A percentile compares a stretch with the other conserved stretches of the same genome.
phyloP scores from a whole-genome alignment of 92 coral and sea anemone genomes.

The Epizoanthus stellaris region DNA sequence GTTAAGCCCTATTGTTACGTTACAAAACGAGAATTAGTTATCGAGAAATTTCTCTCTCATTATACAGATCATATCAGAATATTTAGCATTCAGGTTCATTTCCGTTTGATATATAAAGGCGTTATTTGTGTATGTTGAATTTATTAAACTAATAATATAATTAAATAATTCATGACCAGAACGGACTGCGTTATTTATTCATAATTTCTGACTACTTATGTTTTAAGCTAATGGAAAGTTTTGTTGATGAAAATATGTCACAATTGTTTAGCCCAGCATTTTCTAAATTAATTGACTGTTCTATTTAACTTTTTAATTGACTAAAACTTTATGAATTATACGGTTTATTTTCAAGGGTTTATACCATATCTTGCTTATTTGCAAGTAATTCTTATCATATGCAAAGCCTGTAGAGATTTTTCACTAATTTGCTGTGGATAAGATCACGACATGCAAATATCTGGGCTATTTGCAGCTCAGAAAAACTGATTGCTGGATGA shows the following conservation, averaged over 20 bases:
- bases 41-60: background rate
- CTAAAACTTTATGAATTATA: background rate
- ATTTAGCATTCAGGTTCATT: background rate
- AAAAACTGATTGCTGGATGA: background rate
- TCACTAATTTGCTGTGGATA: background rate
- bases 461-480: background rate
- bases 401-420: background rate
- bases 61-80: background rate
- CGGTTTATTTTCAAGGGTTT: background rate
- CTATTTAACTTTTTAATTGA: slow-evolving; percentile 3
- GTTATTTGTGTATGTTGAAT: slow-evolving; percentile 10
- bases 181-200: background rate
- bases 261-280: slow-evolving; percentile 19
- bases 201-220: background rate
- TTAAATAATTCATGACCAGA: background rate
- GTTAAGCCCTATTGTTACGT: too few species aligned
- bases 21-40: background rate
- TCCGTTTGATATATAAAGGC: slow-evolving; percentile 13
- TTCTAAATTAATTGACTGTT: slow-evolving; percentile 30
- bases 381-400: background rate
- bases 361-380: background rate
- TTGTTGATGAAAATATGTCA: slow-evolving; percentile 27
- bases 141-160: slow-evolving; percentile 9
- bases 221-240: slow-evolving; percentile 29
- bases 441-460: background rate